Percentiles rank a stretch among this genome's conserved stretches.
Conservation (phyloP, 2,113 vertebrate genomes). For the Macaca mulatta region DNA sequence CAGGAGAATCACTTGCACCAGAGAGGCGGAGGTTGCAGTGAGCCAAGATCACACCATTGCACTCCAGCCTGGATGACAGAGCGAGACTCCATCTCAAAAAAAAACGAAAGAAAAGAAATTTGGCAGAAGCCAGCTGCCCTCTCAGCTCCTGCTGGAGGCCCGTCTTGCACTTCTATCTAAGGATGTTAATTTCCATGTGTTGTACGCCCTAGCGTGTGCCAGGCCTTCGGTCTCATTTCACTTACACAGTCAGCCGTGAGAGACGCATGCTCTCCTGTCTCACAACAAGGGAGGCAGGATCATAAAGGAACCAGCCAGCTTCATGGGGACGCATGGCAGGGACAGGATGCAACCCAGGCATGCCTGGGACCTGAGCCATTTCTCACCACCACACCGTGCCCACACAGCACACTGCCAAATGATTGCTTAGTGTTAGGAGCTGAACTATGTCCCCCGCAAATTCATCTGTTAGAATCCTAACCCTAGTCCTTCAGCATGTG, state of each 20-base stretch:
- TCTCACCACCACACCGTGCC: not conserved
- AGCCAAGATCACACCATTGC: too few relatives aligned
- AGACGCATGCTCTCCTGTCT: fast-evolving
- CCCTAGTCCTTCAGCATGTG: not conserved
- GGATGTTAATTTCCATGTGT: too few relatives aligned
- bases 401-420: not conserved
- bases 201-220: fast-evolving
- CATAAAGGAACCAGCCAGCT: not conserved
- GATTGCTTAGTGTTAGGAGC: not conserved
- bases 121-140: too few relatives aligned
- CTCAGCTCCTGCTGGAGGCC: not conserved
- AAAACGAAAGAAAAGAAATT: too few relatives aligned
- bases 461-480: not conserved
- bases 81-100: too few relatives aligned
- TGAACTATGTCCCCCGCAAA: not conserved
- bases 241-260: not conserved
- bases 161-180: not conserved
- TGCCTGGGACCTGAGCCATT: not conserved
- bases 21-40: too few relatives aligned
- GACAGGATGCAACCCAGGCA: not conserved
- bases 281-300: not conserved
- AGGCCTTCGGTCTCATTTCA: not conserved
- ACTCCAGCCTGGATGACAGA: too few relatives aligned
- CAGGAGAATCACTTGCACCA: too few relatives aligned
- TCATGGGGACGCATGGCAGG: fast-evolving